Evolutionary conservation across 1,140 invertebrate species (phyloP).

Genomic region (Pararge aegeria): DNA sequence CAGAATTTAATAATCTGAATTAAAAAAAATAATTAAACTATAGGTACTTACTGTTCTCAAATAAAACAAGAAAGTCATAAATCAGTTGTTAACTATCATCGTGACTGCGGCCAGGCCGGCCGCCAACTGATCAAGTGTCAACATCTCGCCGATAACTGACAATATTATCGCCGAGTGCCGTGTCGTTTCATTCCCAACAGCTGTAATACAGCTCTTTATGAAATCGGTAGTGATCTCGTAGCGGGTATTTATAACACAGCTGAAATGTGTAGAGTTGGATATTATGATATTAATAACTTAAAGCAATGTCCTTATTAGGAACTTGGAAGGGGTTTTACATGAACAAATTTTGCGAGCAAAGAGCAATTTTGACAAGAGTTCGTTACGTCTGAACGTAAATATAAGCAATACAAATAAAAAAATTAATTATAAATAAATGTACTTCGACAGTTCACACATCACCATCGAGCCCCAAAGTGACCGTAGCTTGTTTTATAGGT

Average conservation of each 20-base stretch:
- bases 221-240: conserved; percentile 6
- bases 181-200: conserved; percentile 30
- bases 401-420: too few relatives aligned
- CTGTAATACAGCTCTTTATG: conserved; percentile 17
- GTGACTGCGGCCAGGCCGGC: conserved; percentile 1
- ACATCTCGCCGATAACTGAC: conserved; percentile 29
- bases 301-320: background rate
- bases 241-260: conserved; percentile 2
- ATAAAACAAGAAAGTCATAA: background rate
- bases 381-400: too few relatives aligned
- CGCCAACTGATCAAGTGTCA: conserved; percentile 25
- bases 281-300: background rate
- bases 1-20: too few relatives aligned
- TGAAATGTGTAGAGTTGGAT: background rate
- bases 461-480: too few relatives aligned
- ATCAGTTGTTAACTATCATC: conserved; percentile 5
- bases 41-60: too few relatives aligned
- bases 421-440: too few relatives aligned
- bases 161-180: conserved; percentile 29
- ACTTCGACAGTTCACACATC: too few relatives aligned
- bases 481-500: too few relatives aligned
- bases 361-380: too few relatives aligned
- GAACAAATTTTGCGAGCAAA: background rate
- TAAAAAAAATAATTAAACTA: too few relatives aligned
- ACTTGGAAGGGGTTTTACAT: background rate